phyloP scores from a whole-genome alignment of 2,113 vertebrate genomes.

The Labeo catla region DNA sequence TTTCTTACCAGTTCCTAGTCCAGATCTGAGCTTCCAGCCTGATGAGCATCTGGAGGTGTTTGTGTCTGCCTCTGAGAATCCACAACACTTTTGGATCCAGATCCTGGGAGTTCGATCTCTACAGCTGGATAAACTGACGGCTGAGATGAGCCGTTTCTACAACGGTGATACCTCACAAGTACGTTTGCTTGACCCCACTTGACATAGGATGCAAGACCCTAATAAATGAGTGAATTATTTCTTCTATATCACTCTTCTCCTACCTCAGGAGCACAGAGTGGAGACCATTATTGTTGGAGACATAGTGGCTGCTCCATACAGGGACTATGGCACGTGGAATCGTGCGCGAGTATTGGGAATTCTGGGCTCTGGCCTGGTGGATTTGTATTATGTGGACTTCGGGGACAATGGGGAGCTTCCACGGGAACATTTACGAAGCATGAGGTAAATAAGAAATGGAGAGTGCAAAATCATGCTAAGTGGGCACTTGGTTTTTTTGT shows the following conservation, averaged over 20 bases:
- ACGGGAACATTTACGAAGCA: slow-evolving; percentile 72
- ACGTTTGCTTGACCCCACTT: slow-evolving; percentile 30
- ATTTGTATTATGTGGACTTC: slow-evolving; percentile 89
- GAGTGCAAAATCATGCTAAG: not conserved
- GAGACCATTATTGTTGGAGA: slow-evolving; percentile 77
- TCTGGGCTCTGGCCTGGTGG: slow-evolving; percentile 76
- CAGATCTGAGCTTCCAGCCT: slow-evolving; percentile 85
- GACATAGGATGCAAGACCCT: not conserved
- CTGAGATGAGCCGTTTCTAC: slow-evolving; percentile 87
- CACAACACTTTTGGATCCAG: slow-evolving; percentile 92
- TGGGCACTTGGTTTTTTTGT: not conserved
- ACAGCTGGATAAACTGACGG: slow-evolving; percentile 85
- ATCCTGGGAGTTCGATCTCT: slow-evolving; percentile 85
- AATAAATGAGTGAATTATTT: not conserved
- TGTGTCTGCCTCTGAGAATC: slow-evolving; percentile 85
- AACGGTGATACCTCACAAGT: slow-evolving; percentile 65
- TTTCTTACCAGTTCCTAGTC: slow-evolving; percentile 82
- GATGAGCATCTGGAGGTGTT: slow-evolving; percentile 91
- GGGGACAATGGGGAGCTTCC: slow-evolving; percentile 85
- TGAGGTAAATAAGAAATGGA: slow-evolving; percentile 76
- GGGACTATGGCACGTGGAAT: slow-evolving; percentile 79
- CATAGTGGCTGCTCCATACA: slow-evolving; percentile 86
- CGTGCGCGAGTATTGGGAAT: slow-evolving; percentile 81
- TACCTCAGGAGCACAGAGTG: slow-evolving; percentile 72
- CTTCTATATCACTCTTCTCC: not conserved